Evolutionary conservation across 1,140 invertebrate species (phyloP).

Genomic region (Sitobion miscanthi): DNA sequence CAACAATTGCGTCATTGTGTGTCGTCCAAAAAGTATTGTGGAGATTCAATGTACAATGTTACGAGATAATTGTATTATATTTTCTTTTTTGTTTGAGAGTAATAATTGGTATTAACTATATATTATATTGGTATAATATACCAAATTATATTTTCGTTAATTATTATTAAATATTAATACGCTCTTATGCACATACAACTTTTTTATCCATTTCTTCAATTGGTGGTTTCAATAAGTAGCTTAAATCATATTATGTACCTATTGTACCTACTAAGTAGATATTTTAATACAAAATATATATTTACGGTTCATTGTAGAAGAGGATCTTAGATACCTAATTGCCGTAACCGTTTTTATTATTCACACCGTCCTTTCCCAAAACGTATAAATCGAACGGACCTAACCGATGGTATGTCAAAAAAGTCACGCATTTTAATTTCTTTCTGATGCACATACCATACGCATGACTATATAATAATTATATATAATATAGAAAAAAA

Average conservation of each 20-base stretch:
- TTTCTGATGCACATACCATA: neutral
- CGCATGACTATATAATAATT: neutral
- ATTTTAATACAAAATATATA: neutral
- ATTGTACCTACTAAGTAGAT: neutral
- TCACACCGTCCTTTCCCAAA: neutral
- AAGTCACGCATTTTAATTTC: neutral
- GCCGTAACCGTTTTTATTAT: neutral
- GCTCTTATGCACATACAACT: neutral
- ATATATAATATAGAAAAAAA: neutral
- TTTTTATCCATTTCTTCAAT: neutral
- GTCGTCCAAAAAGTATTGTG: neutral
- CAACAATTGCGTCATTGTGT: neutral
- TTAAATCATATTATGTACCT: neutral
- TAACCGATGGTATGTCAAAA: neutral
- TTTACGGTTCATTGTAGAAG: neutral
- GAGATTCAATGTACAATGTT: neutral
- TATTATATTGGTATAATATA: neutral
- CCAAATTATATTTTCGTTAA: neutral
- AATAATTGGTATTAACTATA: neutral
- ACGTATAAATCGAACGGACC: neutral
- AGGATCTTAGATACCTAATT: neutral
- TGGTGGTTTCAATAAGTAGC: neutral
- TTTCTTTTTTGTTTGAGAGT: neutral
- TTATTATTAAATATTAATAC: neutral
- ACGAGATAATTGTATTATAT: neutral